These are phyloP conservation scores for Prenolepis imparis DNA, from an alignment of 2,888 invertebrate species.

Conservation along the genomic window DNA sequence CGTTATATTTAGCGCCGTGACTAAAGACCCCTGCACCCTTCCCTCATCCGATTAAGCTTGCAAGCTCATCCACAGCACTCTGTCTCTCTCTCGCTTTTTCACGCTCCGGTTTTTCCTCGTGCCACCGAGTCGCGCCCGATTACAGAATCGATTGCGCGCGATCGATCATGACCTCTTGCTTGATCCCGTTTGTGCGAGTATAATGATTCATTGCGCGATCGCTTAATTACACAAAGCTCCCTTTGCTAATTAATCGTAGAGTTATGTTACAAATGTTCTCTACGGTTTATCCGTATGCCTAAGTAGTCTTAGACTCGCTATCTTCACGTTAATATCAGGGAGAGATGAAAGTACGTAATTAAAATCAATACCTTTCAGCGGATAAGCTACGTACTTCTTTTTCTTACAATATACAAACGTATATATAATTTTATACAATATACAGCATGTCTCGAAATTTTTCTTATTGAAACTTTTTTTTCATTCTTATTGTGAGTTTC, in stretches of 20 bases:
- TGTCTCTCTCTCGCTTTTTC: slow-evolving; percentile 59
- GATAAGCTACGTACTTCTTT: neutral
- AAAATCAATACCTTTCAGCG: neutral
- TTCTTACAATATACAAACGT: neutral
- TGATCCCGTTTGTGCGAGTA: slow-evolving; percentile 23
- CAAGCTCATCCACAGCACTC: slow-evolving; percentile 65
- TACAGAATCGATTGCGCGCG: slow-evolving; percentile 68
- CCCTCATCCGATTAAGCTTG: slow-evolving; percentile 55
- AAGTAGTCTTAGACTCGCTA: neutral
- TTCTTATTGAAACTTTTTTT: neutral
- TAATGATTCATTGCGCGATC: slow-evolving; percentile 23
- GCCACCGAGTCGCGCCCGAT: slow-evolving; percentile 54
- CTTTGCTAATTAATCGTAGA: slow-evolving; percentile 18
- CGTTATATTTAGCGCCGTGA: slow-evolving; percentile 78
- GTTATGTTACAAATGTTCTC: slow-evolving; percentile 32
- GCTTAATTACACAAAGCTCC: slow-evolving; percentile 17
- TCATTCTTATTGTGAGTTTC: neutral
- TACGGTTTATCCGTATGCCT: neutral
- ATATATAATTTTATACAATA: neutral
- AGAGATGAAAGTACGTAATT: neutral
- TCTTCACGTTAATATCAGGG: neutral
- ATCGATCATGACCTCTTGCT: slow-evolving; percentile 17
- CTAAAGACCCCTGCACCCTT: slow-evolving; percentile 66
- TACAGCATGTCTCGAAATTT: neutral
- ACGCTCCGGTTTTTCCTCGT: slow-evolving; percentile 63